Evolutionary conservation across 2,888 invertebrate genomes (phyloP).

Genomic region (Acleris holmiana): DNA sequence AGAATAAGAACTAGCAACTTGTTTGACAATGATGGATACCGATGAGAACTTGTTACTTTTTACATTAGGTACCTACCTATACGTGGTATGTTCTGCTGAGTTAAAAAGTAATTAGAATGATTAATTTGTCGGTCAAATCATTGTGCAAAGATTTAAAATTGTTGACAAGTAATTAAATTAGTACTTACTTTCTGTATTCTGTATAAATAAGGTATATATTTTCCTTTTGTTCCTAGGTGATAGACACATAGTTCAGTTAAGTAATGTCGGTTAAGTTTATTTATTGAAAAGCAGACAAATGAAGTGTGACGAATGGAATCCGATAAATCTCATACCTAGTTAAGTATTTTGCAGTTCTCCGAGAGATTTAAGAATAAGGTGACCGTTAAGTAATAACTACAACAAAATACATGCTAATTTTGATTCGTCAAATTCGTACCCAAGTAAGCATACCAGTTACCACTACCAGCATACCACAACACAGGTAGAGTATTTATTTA

Average conservation of each 20-base stretch:
- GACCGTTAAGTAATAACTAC: too few relatives aligned
- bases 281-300: conserved; percentile 19
- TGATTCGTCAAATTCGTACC: conserved; percentile 7
- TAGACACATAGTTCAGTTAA: too few relatives aligned
- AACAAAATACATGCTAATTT: too few relatives aligned
- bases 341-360: conserved; percentile 1
- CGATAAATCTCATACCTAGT: conserved; percentile 20
- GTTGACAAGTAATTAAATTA: background rate
- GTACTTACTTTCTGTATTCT: background rate
- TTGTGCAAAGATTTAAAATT: background rate
- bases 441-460: conserved; percentile 50
- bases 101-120: background rate
- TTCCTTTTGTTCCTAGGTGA: too few relatives aligned
- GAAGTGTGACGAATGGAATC: conserved; percentile 23
- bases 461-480: conserved; percentile 42
- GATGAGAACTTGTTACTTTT: conserved; percentile 22
- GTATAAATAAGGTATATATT: too few relatives aligned
- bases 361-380: background rate
- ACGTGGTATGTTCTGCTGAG: background rate
- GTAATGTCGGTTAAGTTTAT: background rate
- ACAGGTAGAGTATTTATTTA: conserved; percentile 33
- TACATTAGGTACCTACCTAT: background rate
- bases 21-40: conserved; percentile 32
- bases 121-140: background rate
- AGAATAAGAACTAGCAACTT: conserved; percentile 20